These are phyloP conservation scores for Mythimna albipuncta DNA, from an alignment of 2,888 invertebrate genomes.

Conservation along the genomic window DNA sequence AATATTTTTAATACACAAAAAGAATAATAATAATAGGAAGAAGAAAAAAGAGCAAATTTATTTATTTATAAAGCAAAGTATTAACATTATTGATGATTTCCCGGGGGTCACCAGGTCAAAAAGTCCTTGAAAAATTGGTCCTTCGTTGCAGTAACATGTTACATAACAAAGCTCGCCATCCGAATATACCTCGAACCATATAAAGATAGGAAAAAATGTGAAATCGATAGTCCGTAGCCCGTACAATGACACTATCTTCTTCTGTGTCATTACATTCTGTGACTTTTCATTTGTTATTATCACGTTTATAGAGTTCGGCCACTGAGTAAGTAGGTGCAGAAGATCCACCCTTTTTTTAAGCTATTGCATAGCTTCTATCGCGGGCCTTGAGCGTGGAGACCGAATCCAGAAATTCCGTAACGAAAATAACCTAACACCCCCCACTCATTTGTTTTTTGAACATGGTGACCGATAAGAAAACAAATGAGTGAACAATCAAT, in stretches of 20 bases:
- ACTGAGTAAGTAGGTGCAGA: constrained; percentile 12
- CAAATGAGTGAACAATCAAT: too few relatives aligned
- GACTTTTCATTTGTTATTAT: constrained; percentile 66
- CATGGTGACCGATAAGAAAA: too few relatives aligned
- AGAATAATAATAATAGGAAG: too few relatives aligned
- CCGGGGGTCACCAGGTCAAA: background rate
- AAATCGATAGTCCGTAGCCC: constrained; percentile 66
- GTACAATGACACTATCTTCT: constrained; percentile 68
- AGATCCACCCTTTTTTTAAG: constrained; percentile 14
- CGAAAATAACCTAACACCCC: too few relatives aligned
- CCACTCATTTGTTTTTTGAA: too few relatives aligned
- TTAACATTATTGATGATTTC: too few relatives aligned
- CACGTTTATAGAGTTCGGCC: constrained; percentile 45
- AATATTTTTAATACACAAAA: too few relatives aligned
- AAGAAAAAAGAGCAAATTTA: too few relatives aligned
- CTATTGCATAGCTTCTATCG: too few relatives aligned
- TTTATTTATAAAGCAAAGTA: too few relatives aligned
- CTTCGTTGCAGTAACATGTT: constrained; percentile 17
- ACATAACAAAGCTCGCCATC: constrained; percentile 34
- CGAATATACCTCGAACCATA: constrained; percentile 53
- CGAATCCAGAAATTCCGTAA: too few relatives aligned
- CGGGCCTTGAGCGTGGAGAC: too few relatives aligned
- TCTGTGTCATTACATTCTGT: constrained; percentile 68
- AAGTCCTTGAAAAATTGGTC: background rate
- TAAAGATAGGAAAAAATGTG: constrained; percentile 72